A percentile compares a stretch with the other conserved stretches of the same genome.
Evolutionary conservation across 2,888 invertebrate species (phyloP).

Genomic region (Lissonota sp.): DNA sequence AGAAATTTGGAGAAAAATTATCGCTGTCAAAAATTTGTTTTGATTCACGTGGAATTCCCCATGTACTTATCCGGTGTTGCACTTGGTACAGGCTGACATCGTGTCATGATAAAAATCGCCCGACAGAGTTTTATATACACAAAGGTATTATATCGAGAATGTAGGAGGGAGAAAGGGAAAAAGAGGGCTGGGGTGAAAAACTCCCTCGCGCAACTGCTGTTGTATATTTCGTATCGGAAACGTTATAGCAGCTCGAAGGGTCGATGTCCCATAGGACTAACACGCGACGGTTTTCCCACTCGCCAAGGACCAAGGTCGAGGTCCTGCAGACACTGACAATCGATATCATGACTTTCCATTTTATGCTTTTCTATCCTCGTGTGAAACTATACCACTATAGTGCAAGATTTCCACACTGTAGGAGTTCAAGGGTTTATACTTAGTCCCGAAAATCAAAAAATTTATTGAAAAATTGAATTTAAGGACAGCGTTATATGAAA

Average conservation of each 20-base stretch:
- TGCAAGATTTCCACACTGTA: too few relatives aligned
- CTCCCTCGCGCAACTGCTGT: slow-evolving; percentile 28
- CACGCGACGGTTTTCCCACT: slow-evolving; percentile 68
- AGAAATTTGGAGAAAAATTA: too few relatives aligned
- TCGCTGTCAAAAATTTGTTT: too few relatives aligned
- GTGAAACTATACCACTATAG: too few relatives aligned
- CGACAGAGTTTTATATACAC: slow-evolving; percentile 27
- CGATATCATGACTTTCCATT: slow-evolving; percentile 70
- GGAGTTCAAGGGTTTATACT: too few relatives aligned
- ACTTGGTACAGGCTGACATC: slow-evolving; percentile 17
- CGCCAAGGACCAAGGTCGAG: slow-evolving; percentile 81
- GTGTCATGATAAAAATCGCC: slow-evolving; percentile 63
- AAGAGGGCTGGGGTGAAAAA: neutral
- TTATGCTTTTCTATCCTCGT: neutral
- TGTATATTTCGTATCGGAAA: slow-evolving; percentile 39
- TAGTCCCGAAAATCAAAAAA: too few relatives aligned
- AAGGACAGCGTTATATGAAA: too few relatives aligned
- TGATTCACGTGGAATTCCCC: too few relatives aligned
- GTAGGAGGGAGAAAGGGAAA: too few relatives aligned
- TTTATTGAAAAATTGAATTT: too few relatives aligned
- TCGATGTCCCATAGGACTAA: slow-evolving; percentile 67
- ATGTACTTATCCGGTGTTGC: neutral
- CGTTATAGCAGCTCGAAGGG: slow-evolving; percentile 47
- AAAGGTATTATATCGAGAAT: neutral
- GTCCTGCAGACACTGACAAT: slow-evolving; percentile 72